These are phyloP conservation scores for Ametastegia equiseti DNA, from an alignment of 2,888 invertebrate species.

Conservation along the genomic window DNA sequence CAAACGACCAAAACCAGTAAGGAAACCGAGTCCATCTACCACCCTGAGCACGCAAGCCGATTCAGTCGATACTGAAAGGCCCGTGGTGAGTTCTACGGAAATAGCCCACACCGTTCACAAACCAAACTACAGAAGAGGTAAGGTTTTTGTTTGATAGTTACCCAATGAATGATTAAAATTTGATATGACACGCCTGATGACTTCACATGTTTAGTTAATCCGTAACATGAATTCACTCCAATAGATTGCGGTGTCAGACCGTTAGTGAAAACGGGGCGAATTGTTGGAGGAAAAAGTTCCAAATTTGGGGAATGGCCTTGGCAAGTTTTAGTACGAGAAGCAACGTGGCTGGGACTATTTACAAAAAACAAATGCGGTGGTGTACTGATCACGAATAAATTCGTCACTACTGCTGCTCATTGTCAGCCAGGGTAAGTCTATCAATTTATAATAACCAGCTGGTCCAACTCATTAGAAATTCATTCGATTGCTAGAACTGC, in stretches of 20 bases:
- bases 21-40: constrained; percentile 70
- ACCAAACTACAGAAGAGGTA: constrained; percentile 35
- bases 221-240: constrained; percentile 56
- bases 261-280: constrained; percentile 86
- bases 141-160: neutral
- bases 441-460: neutral
- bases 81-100: constrained; percentile 44
- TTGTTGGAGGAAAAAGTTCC: constrained; percentile 93
- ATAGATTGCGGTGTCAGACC: constrained; percentile 94
- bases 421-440: constrained; percentile 91
- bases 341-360: constrained; percentile 95
- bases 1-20: constrained; percentile 74
- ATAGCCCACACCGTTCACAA: constrained; percentile 10
- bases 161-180: neutral
- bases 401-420: constrained; percentile 95
- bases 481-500: neutral
- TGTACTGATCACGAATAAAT: constrained; percentile 91
- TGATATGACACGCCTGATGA: neutral
- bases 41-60: constrained; percentile 66
- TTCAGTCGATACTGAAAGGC: constrained; percentile 52
- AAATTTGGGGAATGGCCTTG: constrained; percentile 94
- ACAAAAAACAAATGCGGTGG: constrained; percentile 98
- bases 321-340: constrained; percentile 94
- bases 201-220: neutral
- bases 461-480: neutral